Evolutionary conservation across 2,888 invertebrate species (phyloP).

Genomic region (Suillia variegata): DNA sequence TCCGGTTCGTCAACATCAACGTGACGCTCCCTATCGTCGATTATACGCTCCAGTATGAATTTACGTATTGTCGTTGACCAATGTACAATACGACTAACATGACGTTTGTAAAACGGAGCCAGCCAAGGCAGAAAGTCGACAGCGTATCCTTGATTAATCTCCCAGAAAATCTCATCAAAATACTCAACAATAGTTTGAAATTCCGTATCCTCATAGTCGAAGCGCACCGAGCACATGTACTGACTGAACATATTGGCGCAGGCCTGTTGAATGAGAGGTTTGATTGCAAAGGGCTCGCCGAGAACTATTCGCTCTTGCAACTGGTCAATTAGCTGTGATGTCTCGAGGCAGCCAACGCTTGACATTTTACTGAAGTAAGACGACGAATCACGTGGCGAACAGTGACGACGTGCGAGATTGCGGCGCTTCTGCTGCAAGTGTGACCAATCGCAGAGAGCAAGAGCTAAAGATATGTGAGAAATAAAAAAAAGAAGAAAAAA

Average conservation of each 20-base stretch:
- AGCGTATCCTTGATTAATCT: constrained; percentile 87
- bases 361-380: constrained; percentile 74
- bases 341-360: constrained; percentile 72
- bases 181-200: constrained; percentile 72
- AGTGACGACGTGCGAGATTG: constrained; percentile 78
- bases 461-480: too few relatives aligned
- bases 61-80: constrained; percentile 75
- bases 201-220: constrained; percentile 71
- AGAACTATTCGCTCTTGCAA: constrained; percentile 61
- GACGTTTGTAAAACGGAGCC: constrained; percentile 72
- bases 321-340: constrained; percentile 67
- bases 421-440: constrained; percentile 78
- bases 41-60: constrained; percentile 75
- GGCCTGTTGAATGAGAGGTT: constrained; percentile 73
- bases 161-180: constrained; percentile 90
- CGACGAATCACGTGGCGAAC: constrained; percentile 78
- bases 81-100: constrained; percentile 70
- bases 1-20: constrained; percentile 67
- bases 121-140: constrained; percentile 87
- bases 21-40: constrained; percentile 62
- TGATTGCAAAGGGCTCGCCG: constrained; percentile 65
- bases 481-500: constrained; percentile 47
- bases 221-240: constrained; percentile 84
- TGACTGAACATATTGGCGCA: constrained; percentile 85
- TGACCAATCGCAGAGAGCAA: constrained; percentile 89